These are phyloP conservation scores for Hemibagrus guttatus DNA, from an alignment of 2,797 vertebrate species.

Conservation along the genomic window DNA sequence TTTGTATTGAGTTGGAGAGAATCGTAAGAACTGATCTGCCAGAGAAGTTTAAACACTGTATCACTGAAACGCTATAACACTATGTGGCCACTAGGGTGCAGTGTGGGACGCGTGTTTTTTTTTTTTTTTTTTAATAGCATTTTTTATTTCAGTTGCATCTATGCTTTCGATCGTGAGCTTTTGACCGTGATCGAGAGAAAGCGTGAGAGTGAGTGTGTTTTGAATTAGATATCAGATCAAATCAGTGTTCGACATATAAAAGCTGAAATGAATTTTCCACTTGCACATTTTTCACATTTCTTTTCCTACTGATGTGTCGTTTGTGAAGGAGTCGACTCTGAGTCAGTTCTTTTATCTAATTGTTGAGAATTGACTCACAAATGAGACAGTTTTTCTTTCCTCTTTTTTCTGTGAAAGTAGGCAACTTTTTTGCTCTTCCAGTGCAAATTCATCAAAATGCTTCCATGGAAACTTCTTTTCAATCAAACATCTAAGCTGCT, in stretches of 20 bases:
- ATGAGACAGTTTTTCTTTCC: not conserved
- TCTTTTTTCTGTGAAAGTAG: too few relatives aligned
- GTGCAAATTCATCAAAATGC: not conserved
- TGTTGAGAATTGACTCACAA: not conserved
- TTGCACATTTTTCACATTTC: not conserved
- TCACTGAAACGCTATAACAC: not conserved
- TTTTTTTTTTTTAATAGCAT: too few relatives aligned
- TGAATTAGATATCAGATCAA: not conserved
- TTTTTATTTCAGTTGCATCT: not conserved
- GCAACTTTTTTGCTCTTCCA: not conserved
- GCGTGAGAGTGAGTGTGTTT: not conserved
- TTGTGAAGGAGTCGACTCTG: not conserved
- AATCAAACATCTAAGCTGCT: not conserved
- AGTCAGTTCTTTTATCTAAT: not conserved
- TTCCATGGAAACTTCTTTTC: not conserved
- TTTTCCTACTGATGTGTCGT: not conserved
- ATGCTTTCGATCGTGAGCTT: not conserved
- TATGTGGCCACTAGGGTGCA: constrained; percentile 12
- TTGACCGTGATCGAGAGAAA: not conserved
- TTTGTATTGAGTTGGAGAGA: not conserved
- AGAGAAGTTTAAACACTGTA: not conserved
- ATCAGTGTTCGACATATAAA: not conserved
- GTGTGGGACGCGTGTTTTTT: not conserved
- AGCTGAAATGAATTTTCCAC: not conserved
- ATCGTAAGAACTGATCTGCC: not conserved